Base-by-base conservation (phyloP, 2,888 invertebrate genomes). In the Bellardia pandia region DNA sequence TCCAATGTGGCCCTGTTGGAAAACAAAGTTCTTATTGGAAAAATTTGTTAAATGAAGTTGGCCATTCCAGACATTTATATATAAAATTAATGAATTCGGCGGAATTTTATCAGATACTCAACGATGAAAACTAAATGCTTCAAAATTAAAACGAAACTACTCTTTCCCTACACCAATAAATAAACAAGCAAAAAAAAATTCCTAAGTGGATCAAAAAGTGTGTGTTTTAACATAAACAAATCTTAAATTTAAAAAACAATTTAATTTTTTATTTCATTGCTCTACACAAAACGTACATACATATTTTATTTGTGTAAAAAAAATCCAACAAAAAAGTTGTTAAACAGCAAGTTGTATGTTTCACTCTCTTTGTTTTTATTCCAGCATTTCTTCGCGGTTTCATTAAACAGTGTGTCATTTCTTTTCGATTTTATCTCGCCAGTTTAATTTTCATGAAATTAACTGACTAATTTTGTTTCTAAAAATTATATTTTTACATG, bases 401-500 rank as follows among this genome's bases (percentile, higher is more conserved):
- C 48, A 33, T 48, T 69, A 14, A 51, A 37, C 5, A 60, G 75
- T 80, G 79, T 75, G 85, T 85, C 75, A 75, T 69, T 79, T 51
- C 13, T 48, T 72, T 66, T 48, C 6, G 37, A 6, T 66, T 69
- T 69, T 66, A 58, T 62, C 62, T 45, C 33, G 62, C 40, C 69
- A 62, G 53, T 69, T 69, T 62, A 42, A 33, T 76, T 82, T 68
- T 69, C 60, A 64, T 53, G 16, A 76, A 76, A 62, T 69, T 76
- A 64, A 69, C 76, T 76, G 69, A 77, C 58, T 83, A 72, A 77
- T 77, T 83, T 77, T 72, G 37, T 64, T 53, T 62, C 51, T 64
- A 51, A 58, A 75, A 58, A 23, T 23, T 23, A 23, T 23, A 23
- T 23, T 23, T 23, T 23, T 23, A 23, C 23, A 23, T 23, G 23